Evolutionary conservation across 2,113 vertebrate species (phyloP), one percentile per base, ranked within the genome.

Genomic region (Anguilla rostrata): DNA sequence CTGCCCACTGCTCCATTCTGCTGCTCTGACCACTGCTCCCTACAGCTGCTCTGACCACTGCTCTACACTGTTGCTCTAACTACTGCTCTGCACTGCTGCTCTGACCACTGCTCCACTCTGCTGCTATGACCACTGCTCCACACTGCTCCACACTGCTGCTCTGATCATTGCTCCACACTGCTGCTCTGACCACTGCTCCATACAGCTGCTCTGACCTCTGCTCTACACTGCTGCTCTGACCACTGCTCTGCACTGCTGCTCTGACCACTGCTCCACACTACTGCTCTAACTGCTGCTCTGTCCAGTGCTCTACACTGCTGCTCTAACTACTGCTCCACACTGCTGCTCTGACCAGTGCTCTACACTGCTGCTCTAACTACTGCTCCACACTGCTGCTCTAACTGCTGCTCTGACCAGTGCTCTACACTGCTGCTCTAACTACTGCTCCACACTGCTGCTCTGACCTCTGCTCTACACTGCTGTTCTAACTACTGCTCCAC

Each of bases 211-310:
- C 56, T 60, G 56, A 60, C 14, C 56, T 0, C 56, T 71, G 63
- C 63, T n/a, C 26, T 22, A 71, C 63, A 71, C 43, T 46, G 43
- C 43, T 46, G 8, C 43, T 46, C 63, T 71, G 22, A 22, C 20
- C 22, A 86, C 90, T 39, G 90, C 91, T 89, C 89, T 87, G 89
- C 89, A 88, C 22, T 39, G 9, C 43, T 46, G 43, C 43, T 46
- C 8, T 46, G 8, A 46, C 8, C 39, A 83, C 85, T 83, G 16
- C 87, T 57, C 85, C 84, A 83, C 39, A 81, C 53, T 71, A 20
- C 43, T 46, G 5, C 18, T 57, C 29, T 15, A 60, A 81, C 53
- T 57, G 40, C 39, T 43, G 75, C 57, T 84, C 78, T 71, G 83
- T 40, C 8, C 29, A 83, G 83, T 82, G 16, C 86, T 66, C 85